Evolutionary conservation across 2,888 invertebrate genomes (phyloP).

Genomic region (Campoplex capitator): DNA sequence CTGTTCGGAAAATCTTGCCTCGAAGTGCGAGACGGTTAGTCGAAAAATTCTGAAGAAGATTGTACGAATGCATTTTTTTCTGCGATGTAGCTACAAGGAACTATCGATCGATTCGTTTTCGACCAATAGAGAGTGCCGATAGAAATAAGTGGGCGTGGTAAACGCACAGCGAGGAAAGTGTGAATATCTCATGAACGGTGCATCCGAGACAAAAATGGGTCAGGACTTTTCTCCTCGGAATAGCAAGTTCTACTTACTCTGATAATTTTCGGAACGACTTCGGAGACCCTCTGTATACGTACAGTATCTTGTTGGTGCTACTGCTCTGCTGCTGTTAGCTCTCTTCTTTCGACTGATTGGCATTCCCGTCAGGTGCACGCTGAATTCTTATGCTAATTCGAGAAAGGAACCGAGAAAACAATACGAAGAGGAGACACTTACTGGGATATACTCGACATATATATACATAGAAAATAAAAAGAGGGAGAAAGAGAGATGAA

Average conservation of each 20-base stretch:
- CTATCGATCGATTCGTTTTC: neutral
- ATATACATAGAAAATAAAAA: slow-evolving; percentile 26
- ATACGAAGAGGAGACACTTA: slow-evolving; percentile 77
- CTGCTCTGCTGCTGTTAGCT: slow-evolving; percentile 48
- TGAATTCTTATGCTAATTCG: slow-evolving; percentile 85
- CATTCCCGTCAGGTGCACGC: slow-evolving; percentile 84
- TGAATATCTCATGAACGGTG: neutral
- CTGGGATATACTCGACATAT: slow-evolving; percentile 64
- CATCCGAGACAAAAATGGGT: neutral
- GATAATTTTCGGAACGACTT: neutral
- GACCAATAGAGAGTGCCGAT: neutral
- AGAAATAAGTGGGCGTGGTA: neutral
- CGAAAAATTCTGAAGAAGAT: neutral
- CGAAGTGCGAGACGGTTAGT: neutral
- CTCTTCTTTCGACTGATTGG: slow-evolving; percentile 75
- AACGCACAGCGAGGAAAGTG: neutral
- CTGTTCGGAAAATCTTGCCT: neutral
- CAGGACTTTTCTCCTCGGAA: neutral
- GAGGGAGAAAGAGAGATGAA: slow-evolving; percentile 32
- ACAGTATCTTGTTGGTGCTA: slow-evolving; percentile 23
- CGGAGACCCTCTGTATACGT: slow-evolving; percentile 3
- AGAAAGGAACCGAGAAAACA: slow-evolving; percentile 85
- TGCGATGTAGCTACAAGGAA: neutral
- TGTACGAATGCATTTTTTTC: neutral
- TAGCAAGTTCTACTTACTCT: neutral